Evolutionary conservation across 2,113 vertebrate genomes (phyloP).

Genomic region (Hippocampus guttulatus): DNA sequence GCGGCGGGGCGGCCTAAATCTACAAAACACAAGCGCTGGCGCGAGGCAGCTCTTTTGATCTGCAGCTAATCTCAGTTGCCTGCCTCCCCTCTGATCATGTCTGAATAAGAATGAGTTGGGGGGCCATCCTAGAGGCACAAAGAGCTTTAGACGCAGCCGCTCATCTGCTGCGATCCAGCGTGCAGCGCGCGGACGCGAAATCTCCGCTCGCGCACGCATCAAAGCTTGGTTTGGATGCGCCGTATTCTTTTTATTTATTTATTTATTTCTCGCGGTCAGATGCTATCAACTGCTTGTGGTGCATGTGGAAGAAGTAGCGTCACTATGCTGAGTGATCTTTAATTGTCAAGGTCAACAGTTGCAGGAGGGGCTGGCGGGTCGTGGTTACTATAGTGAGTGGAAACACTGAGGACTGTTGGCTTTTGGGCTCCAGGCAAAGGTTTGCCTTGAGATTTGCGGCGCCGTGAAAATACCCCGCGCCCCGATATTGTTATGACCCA

Average conservation of each 20-base stretch:
- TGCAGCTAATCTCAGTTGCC: constrained; percentile 75
- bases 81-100: constrained; percentile 74
- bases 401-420: constrained; percentile 25
- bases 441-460: not conserved
- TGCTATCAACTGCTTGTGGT: constrained; percentile 56
- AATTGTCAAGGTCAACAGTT: constrained; percentile 62
- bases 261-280: constrained; percentile 49
- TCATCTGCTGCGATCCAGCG: constrained; percentile 43
- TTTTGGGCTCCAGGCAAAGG: not conserved
- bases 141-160: constrained; percentile 66
- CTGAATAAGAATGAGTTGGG: constrained; percentile 75
- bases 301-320: constrained; percentile 62
- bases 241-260: constrained; percentile 34
- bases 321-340: constrained; percentile 59
- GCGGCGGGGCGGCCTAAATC: constrained; percentile 60
- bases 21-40: constrained; percentile 70
- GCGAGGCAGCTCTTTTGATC: constrained; percentile 72
- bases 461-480: not conserved
- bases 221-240: constrained; percentile 47
- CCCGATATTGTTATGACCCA: not conserved
- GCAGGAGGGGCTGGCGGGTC: constrained; percentile 46
- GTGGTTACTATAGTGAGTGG: constrained; percentile 34
- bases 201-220: constrained; percentile 40
- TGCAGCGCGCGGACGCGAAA: constrained; percentile 42
- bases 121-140: constrained; percentile 70